phyloP scores from a whole-genome alignment of 2,888 invertebrate species.

The Bruchidius siliquastri region DNA sequence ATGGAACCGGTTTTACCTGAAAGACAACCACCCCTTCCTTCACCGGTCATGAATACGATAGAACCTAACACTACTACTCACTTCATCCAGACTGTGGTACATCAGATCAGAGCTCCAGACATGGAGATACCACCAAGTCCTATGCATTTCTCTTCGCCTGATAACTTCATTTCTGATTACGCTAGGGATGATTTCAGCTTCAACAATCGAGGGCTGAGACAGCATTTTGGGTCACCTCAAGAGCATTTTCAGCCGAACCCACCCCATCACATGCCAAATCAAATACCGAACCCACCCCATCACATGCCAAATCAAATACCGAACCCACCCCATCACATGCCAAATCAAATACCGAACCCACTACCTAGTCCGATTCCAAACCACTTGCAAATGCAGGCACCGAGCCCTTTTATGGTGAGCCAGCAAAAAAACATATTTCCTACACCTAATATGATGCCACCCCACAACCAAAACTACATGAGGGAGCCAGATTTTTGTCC shows the following conservation, averaged over 20 bases:
- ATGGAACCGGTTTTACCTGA: slow-evolving; percentile 13
- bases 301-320: not conserved
- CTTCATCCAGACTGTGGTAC: slow-evolving; percentile 22
- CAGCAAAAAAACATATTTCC: not conserved
- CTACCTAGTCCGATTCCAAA: not conserved
- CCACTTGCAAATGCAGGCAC: not conserved
- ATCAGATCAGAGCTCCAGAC: slow-evolving; percentile 10
- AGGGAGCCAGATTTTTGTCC: slow-evolving; percentile 16
- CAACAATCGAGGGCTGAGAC: not conserved
- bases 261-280: not conserved
- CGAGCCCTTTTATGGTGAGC: not conserved
- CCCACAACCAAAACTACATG: not conserved
- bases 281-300: not conserved
- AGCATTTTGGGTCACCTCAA: slow-evolving; percentile 3
- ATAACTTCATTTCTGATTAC: slow-evolving; percentile 18
- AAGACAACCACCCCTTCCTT: not conserved
- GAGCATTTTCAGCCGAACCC: not conserved
- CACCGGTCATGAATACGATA: slow-evolving; percentile 9
- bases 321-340: not conserved
- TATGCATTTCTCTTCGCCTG: slow-evolving; percentile 10
- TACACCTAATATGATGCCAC: not conserved
- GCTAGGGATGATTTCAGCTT: slow-evolving; percentile 11
- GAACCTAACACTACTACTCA: slow-evolving; percentile 22
- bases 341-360: not conserved
- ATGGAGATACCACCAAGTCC: slow-evolving; percentile 6